A percentile compares a stretch with the other conserved stretches of the same genome.
phyloP scores from a whole-genome alignment of 2,888 invertebrate genomes.

The Thymelicus acteon region DNA sequence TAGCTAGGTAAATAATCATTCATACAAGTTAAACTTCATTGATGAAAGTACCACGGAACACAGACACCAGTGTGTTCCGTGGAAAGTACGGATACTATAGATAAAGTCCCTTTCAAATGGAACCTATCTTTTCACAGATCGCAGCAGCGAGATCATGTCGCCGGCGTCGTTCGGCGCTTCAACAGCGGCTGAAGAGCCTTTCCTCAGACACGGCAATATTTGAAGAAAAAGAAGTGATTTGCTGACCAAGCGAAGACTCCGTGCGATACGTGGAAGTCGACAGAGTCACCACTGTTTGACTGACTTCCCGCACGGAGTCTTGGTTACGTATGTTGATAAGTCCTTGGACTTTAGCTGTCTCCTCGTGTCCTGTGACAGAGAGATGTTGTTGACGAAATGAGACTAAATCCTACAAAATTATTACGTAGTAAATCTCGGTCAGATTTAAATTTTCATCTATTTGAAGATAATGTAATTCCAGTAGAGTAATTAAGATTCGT shows the following conservation, averaged over 20 bases:
- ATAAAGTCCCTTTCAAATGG: too few species aligned
- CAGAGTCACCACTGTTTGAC: slow-evolving; percentile 96
- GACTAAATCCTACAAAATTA: slow-evolving; percentile 22
- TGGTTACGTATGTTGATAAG: slow-evolving; percentile 38
- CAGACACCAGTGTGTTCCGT: too few species aligned
- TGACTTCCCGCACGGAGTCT: slow-evolving; percentile 75
- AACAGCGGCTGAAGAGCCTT: slow-evolving; percentile 91
- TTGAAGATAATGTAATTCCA: slow-evolving; percentile 27
- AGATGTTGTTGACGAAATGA: slow-evolving; percentile 25
- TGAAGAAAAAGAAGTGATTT: slow-evolving; percentile 95
- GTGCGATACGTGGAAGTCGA: slow-evolving; percentile 96
- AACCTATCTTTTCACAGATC: slow-evolving; percentile 56
- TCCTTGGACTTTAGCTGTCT: slow-evolving; percentile 34
- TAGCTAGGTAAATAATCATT: too few species aligned
- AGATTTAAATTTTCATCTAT: slow-evolving; percentile 26
- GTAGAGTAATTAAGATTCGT: slow-evolving; percentile 26
- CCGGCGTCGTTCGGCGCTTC: slow-evolving; percentile 90
- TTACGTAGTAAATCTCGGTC: slow-evolving; percentile 6
- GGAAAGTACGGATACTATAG: too few species aligned
- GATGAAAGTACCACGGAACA: too few species aligned
- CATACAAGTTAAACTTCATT: too few species aligned
- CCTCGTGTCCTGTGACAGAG: slow-evolving; percentile 15
- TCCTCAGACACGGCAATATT: slow-evolving; percentile 93
- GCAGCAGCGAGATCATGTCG: slow-evolving; percentile 84
- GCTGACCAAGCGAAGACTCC: slow-evolving; percentile 98